Percentiles rank a stretch among this genome's conserved stretches.
Evolutionary conservation across 2,888 invertebrate species (phyloP).

Genomic region (Cerastis leucographa): DNA sequence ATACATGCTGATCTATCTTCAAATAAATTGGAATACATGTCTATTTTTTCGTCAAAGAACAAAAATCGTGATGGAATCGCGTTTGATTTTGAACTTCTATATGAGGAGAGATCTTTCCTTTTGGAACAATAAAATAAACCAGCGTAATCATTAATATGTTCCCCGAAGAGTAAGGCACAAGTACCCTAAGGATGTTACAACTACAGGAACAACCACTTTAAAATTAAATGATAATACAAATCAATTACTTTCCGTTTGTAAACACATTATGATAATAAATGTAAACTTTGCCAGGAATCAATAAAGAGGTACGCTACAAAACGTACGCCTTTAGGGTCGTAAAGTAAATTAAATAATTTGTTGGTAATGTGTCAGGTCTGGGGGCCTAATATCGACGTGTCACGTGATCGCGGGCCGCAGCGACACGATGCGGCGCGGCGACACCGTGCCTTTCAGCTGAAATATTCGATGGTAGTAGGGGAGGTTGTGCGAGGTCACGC

Average conservation of each 20-base stretch:
- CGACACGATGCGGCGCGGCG: constrained; percentile 72
- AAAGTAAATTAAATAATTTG: constrained; percentile 67
- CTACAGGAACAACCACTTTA: not conserved
- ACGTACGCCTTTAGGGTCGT: constrained; percentile 34
- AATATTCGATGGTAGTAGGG: constrained; percentile 84
- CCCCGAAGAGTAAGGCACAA: not conserved
- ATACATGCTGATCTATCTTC: not conserved
- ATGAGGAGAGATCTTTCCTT: not conserved
- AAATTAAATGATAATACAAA: constrained; percentile 4
- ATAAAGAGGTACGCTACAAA: constrained; percentile 49
- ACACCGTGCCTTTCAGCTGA: constrained; percentile 85
- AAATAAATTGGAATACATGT: not conserved
- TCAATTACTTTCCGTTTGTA: constrained; percentile 2
- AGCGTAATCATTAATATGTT: not conserved
- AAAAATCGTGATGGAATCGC: not conserved
- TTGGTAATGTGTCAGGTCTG: constrained; percentile 52
- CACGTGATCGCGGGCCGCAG: constrained; percentile 73
- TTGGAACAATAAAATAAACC: not conserved
- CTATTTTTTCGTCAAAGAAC: not conserved
- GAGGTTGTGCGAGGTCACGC: constrained; percentile 89
- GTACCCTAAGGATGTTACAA: not conserved
- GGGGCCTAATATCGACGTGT: constrained; percentile 71
- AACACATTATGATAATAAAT: constrained; percentile 28
- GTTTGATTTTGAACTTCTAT: not conserved
- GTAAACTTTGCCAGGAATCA: constrained; percentile 40